A percentile compares a stretch with the other conserved stretches of the same genome.
Conservation (phyloP, 2,797 vertebrate species). For the Podarcis siculus region DNA sequence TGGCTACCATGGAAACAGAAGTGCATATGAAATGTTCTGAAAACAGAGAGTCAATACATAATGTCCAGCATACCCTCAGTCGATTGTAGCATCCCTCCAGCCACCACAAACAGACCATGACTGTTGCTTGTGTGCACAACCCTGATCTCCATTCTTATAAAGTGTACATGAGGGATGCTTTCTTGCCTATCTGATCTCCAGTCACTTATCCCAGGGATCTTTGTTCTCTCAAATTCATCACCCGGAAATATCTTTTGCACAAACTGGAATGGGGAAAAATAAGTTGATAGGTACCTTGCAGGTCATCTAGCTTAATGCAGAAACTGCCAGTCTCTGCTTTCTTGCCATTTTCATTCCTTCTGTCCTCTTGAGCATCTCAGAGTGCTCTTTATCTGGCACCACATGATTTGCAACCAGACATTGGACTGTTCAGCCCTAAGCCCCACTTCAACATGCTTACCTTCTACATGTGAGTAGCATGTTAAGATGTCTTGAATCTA, state of each 20-base stretch:
- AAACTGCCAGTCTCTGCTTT: not conserved
- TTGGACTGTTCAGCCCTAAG: too few species aligned
- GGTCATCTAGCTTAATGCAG: not conserved
- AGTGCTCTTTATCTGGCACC: not conserved
- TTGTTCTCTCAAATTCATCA: not conserved
- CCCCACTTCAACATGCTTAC: not conserved
- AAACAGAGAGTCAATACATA: slow-evolving; percentile 46
- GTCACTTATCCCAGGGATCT: not conserved
- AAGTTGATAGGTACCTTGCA: not conserved
- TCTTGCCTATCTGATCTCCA: not conserved
- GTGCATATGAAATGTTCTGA: slow-evolving; percentile 9
- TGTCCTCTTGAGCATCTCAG: not conserved
- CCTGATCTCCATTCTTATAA: not conserved
- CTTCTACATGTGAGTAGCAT: too few species aligned
- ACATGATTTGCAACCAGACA: not conserved
- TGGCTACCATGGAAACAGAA: slow-evolving; percentile 28
- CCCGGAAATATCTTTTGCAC: too few species aligned
- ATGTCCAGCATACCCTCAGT: slow-evolving; percentile 33
- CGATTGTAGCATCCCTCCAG: slow-evolving; percentile 49
- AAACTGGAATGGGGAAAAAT: too few species aligned
- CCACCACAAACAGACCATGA: slow-evolving; percentile 31
- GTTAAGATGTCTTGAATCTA: not conserved
- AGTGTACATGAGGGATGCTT: not conserved
- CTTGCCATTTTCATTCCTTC: not conserved
- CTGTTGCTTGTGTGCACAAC: not conserved